Percentiles rank a stretch among this genome's conserved stretches.
Evolutionary conservation across 2,888 invertebrate genomes (phyloP).

Genomic region (Dorcus parallelipipedus): DNA sequence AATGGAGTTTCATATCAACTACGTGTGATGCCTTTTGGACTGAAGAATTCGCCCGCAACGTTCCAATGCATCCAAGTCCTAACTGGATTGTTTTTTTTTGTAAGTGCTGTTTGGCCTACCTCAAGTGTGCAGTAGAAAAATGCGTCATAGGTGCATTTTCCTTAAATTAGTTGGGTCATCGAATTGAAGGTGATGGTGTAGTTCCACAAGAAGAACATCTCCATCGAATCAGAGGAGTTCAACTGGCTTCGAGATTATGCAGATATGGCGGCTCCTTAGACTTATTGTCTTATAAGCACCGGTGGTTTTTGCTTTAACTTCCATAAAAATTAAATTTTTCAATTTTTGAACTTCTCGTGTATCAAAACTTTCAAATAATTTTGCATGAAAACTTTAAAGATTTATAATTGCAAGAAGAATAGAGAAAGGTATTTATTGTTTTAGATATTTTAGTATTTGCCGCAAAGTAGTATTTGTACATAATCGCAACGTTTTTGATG

Average conservation of each 20-base stretch:
- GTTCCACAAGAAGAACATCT: slow-evolving; percentile 5
- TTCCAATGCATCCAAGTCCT: slow-evolving; percentile 13
- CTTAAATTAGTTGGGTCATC: slow-evolving; percentile 8
- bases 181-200: not conserved
- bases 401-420: too few relatives aligned
- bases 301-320: too few relatives aligned
- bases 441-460: too few relatives aligned
- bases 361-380: too few relatives aligned
- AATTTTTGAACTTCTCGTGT: too few relatives aligned
- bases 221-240: not conserved
- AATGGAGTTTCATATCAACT: slow-evolving; percentile 28
- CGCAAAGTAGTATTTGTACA: too few relatives aligned
- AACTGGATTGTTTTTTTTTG: slow-evolving; percentile 22
- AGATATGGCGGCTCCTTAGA: slow-evolving; percentile 23
- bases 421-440: too few relatives aligned
- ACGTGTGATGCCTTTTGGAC: slow-evolving; percentile 27
- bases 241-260: slow-evolving; percentile 29
- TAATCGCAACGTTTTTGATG: too few relatives aligned
- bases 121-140: not conserved
- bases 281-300: slow-evolving; percentile 12
- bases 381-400: too few relatives aligned
- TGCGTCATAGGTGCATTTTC: not conserved
- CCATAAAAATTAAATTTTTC: too few relatives aligned
- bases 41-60: slow-evolving; percentile 18
- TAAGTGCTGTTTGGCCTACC: slow-evolving; percentile 25